Evolutionary conservation across 2,888 invertebrate genomes (phyloP).

Genomic region (Harpagoxenus sublaevis): DNA sequence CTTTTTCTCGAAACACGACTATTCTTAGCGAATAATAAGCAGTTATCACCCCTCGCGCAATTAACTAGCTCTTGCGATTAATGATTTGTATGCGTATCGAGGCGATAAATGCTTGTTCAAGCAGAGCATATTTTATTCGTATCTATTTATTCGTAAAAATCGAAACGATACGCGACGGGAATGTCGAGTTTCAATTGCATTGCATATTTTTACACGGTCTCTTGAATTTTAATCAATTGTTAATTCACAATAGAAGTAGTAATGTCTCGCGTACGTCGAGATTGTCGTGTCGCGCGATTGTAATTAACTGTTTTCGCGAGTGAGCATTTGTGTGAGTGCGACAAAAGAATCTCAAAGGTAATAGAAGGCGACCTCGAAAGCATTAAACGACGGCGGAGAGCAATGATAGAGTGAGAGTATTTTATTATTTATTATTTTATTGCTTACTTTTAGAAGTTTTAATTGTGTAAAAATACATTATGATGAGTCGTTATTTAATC

Average conservation of each 20-base stretch:
- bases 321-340: neutral
- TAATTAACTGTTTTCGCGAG: conserved; percentile 3
- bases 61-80: neutral
- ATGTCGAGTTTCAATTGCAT: neutral
- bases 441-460: neutral
- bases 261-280: neutral
- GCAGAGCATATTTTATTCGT: neutral
- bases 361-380: neutral
- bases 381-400: neutral
- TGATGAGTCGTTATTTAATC: neutral
- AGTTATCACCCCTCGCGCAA: neutral
- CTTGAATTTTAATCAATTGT: neutral
- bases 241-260: neutral
- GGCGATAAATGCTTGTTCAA: neutral
- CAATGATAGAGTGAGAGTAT: neutral
- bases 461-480: neutral
- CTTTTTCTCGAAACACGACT: neutral
- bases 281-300: neutral
- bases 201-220: neutral
- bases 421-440: conserved; percentile 11
- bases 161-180: neutral
- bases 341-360: neutral
- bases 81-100: neutral
- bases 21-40: neutral
- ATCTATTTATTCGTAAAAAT: neutral